Evolutionary conservation across 2,888 invertebrate genomes (phyloP), one percentile per base, ranked within the genome.

Genomic region (Stenotaenia linearis): DNA sequence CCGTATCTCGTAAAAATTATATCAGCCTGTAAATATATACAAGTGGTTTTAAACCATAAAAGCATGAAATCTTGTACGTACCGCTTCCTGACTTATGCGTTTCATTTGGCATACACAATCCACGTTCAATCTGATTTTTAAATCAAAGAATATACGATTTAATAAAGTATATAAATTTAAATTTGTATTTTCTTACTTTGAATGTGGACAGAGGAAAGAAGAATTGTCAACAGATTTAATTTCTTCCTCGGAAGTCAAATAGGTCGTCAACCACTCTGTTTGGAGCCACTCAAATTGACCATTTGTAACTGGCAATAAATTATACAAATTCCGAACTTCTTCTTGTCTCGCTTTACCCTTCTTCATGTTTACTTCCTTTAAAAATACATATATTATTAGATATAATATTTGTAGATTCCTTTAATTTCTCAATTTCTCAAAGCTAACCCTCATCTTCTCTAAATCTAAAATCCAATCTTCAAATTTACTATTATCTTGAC

Each of bases 201-300:
- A 21, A 82, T 89, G 89, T 5, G 84, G 82, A 83, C 90, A 90
- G 18, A 88, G 82, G 15, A 88, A 84, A 6, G 82, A 82, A 4
- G 85, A 83, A 83, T 89, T 88, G 81, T 89, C 87, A 18, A 90
- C 86, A 9, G 87, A 85, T 18, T 86, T 83, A 5, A 88, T 85
- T 40, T 83, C 84, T 9, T 82, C 80, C 6, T 84, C 84, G 37
- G 84, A 83, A 15, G 85, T 85, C 1, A 90, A 82, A 89, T 90
- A 90, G 79, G 88, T 87, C 0, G 84, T 85, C 10, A 90, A 82
- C 90, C 90, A 90, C 25, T 87, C 87, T 2, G 85, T 86, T 9
- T 88, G 86, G 30, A 90, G 85, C 86, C 89, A 89, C 82, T 89
- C 88, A 82, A 85, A 88, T 32, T 85, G 84, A 2, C 69, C 80